Conservation (phyloP, 2,113 vertebrate genomes). For the Sigmodon hispidus region DNA sequence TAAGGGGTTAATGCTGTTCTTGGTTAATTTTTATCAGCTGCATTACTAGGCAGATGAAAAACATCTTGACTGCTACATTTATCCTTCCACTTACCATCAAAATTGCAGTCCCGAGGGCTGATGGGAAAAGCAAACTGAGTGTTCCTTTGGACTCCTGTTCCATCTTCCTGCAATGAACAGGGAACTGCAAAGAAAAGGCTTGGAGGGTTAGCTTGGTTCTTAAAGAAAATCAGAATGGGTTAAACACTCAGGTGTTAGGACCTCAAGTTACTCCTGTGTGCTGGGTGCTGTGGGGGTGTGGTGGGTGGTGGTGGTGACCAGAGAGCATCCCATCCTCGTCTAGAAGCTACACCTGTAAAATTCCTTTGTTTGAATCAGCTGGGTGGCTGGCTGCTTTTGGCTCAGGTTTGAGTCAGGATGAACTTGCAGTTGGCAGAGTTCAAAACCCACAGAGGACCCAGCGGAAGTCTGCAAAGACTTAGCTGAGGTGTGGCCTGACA, state of each 20-base stretch:
- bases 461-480: neutral
- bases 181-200: neutral
- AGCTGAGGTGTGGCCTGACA: neutral
- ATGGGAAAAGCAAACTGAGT: neutral
- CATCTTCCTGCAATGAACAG: neutral
- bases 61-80: neutral
- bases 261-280: neutral
- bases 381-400: neutral
- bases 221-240: neutral
- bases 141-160: neutral
- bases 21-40: neutral
- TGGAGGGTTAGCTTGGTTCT: neutral
- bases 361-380: neutral
- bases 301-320: neutral
- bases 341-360: constrained; percentile 17
- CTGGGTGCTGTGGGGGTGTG: neutral
- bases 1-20: neutral
- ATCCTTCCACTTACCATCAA: neutral
- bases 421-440: constrained; percentile 43
- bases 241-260: neutral
- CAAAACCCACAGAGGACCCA: neutral
- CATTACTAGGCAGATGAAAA: neutral
- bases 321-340: neutral
- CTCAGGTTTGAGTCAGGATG: neutral
- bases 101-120: neutral